Conservation (phyloP, 2,888 invertebrate species). For the Chironomus riparius region DNA sequence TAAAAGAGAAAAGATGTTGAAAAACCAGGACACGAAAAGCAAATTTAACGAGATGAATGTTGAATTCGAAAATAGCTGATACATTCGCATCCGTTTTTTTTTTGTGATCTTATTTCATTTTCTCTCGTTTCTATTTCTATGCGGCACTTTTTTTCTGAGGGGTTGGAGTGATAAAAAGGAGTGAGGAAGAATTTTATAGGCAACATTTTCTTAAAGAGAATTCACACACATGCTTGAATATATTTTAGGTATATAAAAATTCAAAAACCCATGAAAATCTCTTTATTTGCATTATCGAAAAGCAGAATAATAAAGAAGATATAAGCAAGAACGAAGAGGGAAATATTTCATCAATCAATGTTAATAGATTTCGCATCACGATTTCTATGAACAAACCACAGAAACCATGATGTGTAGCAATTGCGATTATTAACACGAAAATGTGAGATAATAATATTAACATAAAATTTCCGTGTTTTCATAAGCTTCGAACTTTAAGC, state of each 20-base stretch:
- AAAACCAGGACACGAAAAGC: slow-evolving; percentile 23
- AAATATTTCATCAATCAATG: not conserved
- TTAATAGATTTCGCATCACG: not conserved
- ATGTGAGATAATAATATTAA: no score
- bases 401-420: not conserved
- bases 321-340: not conserved
- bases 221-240: no score
- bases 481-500: no score
- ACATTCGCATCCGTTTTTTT: not conserved
- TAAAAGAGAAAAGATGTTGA: not conserved
- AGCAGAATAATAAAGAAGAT: not conserved
- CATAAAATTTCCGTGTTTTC: no score
- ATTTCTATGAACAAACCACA: not conserved
- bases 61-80: slow-evolving; percentile 16
- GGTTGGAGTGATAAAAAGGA: not conserved
- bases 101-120: not conserved
- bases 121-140: not conserved
- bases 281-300: not conserved
- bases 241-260: no score
- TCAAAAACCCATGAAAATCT: no score
- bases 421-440: not conserved
- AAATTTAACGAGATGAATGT: slow-evolving; percentile 18
- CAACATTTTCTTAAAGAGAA: no score
- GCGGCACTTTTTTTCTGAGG: not conserved
- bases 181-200: not conserved